phyloP scores from a whole-genome alignment of 2,888 invertebrate genomes.

The Drosophila robusta region DNA sequence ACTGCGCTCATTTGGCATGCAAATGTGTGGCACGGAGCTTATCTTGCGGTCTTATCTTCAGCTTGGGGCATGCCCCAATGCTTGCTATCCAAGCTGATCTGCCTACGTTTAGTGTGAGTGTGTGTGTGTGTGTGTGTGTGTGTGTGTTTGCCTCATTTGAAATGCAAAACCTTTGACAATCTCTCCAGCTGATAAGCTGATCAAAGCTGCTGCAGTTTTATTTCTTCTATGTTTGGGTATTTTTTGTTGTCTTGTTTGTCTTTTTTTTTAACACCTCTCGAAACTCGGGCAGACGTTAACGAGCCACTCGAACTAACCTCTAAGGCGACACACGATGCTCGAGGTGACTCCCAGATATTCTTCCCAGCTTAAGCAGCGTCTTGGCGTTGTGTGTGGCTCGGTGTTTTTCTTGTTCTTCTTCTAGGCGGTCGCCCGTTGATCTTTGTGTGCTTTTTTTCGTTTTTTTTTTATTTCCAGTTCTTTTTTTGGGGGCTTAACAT shows the following conservation, averaged over 20 bases:
- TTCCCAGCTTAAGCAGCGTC: conserved; percentile 17
- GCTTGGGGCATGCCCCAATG: conserved; percentile 44
- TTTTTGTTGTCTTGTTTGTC: conserved; percentile 16
- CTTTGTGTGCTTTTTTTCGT: conserved; percentile 11
- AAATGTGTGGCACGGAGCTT: conserved; percentile 45
- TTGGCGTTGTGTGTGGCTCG: conserved; percentile 71
- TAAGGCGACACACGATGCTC: conserved; percentile 4
- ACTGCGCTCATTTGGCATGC: conserved; percentile 53
- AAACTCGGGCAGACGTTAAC: conserved; percentile 55
- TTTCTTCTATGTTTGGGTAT: conserved; percentile 16
- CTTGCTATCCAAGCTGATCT: conserved; percentile 12
- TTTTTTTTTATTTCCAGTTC: conserved; percentile 1
- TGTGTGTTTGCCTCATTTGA: conserved; percentile 56
- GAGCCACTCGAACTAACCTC: conserved; percentile 42
- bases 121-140: background rate
- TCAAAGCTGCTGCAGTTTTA: conserved; percentile 36
- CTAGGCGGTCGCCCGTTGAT: conserved; percentile 43
- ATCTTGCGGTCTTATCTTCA: conserved; percentile 39
- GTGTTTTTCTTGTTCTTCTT: conserved; percentile 9
- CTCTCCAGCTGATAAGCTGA: conserved; percentile 54
- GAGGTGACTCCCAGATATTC: conserved; percentile 18
- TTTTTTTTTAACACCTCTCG: conserved; percentile 52
- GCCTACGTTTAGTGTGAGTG: conserved; percentile 10
- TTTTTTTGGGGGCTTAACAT: conserved; percentile 9
- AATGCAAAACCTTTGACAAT: conserved; percentile 70